Evolutionary conservation across 2,113 vertebrate genomes (phyloP).

Genomic region (Thinocorus orbignyianus): DNA sequence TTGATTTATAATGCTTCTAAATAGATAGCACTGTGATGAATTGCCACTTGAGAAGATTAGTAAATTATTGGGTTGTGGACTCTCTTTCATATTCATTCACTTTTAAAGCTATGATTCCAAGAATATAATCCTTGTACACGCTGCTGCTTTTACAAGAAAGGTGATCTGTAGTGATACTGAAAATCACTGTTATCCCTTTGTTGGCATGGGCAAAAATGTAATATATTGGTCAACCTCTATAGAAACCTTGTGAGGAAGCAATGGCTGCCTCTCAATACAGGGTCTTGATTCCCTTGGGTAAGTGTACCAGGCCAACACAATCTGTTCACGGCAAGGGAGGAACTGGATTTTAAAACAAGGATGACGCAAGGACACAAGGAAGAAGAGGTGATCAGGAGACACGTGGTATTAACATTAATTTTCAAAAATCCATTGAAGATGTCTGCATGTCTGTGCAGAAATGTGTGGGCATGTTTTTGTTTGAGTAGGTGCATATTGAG

Average conservation of each 20-base stretch:
- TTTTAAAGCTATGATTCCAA: not conserved
- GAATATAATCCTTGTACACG: not conserved
- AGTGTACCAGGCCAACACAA: accelerated
- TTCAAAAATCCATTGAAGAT: not conserved
- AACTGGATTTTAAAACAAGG: not conserved
- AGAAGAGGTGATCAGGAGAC: not conserved
- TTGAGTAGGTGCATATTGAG: not conserved
- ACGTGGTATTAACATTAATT: not conserved
- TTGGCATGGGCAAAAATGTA: not conserved
- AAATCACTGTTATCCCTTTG: not conserved
- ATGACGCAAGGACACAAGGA: not conserved
- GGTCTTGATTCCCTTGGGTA: not conserved
- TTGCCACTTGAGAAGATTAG: conserved; percentile 1
- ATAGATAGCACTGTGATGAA: conserved; percentile 20
- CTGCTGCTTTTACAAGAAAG: not conserved
- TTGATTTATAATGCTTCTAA: conserved; percentile 44
- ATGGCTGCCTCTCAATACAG: not conserved
- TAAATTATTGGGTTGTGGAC: not conserved
- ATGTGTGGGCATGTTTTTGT: not conserved
- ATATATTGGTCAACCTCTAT: not conserved
- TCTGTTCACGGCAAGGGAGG: not conserved
- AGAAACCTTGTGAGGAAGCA: not conserved
- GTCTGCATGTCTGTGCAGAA: not conserved
- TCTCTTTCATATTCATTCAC: not conserved
- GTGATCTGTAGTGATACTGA: not conserved